Evolutionary conservation across 2,113 vertebrate genomes (phyloP).

Genomic region (Chloroceryle aenea): DNA sequence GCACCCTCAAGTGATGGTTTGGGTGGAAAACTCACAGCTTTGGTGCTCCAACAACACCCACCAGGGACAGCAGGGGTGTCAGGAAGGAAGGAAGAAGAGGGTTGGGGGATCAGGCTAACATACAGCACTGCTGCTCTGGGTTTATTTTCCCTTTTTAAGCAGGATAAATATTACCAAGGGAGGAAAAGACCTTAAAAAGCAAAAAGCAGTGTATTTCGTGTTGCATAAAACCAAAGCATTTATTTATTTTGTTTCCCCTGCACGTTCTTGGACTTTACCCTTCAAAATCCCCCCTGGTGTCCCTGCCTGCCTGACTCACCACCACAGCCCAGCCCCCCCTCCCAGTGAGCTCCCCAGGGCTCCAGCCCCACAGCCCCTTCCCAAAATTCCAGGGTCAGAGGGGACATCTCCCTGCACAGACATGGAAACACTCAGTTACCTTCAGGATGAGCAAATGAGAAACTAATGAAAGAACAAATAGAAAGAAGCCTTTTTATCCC

Average conservation of each 20-base stretch:
- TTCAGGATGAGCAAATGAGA: background rate
- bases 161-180: background rate
- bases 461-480: background rate
- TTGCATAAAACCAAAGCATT: background rate
- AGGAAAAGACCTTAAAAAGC: background rate
- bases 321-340: background rate
- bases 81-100: background rate
- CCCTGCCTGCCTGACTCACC: background rate
- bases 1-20: background rate
- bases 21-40: background rate
- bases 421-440: too few relatives aligned
- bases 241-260: background rate
- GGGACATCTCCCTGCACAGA: too few relatives aligned
- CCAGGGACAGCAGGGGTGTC: background rate
- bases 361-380: background rate
- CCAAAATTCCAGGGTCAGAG: background rate
- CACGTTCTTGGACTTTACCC: background rate
- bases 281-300: background rate
- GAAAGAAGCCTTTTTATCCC: background rate
- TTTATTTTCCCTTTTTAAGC: background rate
- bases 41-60: background rate
- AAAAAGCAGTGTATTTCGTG: background rate
- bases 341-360: background rate
- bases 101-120: background rate
- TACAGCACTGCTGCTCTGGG: rapidly evolving